Conservation (phyloP, 2,888 invertebrate species). For the Coleophora flavipennella region DNA sequence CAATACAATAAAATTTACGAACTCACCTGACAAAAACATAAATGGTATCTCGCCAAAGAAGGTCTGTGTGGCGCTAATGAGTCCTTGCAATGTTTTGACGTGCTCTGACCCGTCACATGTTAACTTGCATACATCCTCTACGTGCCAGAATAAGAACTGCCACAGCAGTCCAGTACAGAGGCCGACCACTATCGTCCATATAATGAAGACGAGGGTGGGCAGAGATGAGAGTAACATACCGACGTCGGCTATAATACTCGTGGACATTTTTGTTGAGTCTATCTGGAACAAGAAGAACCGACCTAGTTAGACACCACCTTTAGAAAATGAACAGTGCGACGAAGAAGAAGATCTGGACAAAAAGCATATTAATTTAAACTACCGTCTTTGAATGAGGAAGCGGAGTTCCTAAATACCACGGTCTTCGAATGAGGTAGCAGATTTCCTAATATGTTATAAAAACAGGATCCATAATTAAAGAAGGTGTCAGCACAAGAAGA, state of each 20-base stretch:
- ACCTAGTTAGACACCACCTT: no score
- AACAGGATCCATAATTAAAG: no score
- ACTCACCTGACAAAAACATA: slow-evolving; percentile 84
- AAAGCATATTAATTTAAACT: no score
- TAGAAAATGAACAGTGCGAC: no score
- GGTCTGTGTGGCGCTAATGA: slow-evolving; percentile 83
- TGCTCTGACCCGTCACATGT: slow-evolving; percentile 62
- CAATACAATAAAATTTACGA: no score
- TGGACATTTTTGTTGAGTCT: slow-evolving; percentile 75
- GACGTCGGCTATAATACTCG: slow-evolving; percentile 79
- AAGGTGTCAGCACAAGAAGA: no score
- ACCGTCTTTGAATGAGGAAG: no score
- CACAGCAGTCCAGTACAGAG: slow-evolving; percentile 88
- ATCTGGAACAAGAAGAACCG: slow-evolving; percentile 62
- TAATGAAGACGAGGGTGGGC: slow-evolving; percentile 80
- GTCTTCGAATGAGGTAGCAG: no score
- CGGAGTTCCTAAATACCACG: no score
- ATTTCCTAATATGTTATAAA: no score
- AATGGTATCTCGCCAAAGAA: slow-evolving; percentile 90
- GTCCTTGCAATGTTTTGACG: slow-evolving; percentile 82
- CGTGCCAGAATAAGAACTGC: slow-evolving; percentile 90
- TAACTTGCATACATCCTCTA: slow-evolving; percentile 78
- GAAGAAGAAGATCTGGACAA: no score
- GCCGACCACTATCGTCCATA: slow-evolving; percentile 88
- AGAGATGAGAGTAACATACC: slow-evolving; percentile 76